These are phyloP conservation scores for Spisula subtruncata DNA, from an alignment of 2,888 invertebrate species.

Conservation along the genomic window DNA sequence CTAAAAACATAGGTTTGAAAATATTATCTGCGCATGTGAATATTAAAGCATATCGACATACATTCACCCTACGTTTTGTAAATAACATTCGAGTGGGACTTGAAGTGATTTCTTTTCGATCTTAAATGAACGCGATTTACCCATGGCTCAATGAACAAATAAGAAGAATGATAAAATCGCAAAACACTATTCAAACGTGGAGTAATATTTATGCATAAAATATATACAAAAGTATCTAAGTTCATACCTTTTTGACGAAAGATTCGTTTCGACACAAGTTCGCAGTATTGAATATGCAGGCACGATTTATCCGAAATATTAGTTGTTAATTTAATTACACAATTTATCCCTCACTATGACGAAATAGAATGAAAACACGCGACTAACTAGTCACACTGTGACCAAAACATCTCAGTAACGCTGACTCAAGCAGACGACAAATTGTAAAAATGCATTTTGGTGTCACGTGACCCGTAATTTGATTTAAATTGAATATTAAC, in stretches of 20 bases:
- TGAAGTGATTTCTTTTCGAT: no score
- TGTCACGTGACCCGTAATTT: neutral
- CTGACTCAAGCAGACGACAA: neutral
- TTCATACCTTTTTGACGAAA: neutral
- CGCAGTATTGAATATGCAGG: neutral
- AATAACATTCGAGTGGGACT: no score
- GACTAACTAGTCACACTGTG: neutral
- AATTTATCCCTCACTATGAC: neutral
- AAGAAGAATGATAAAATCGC: neutral
- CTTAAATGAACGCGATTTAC: neutral
- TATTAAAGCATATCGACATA: no score
- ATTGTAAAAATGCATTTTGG: neutral
- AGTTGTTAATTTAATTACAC: neutral
- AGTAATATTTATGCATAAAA: no score
- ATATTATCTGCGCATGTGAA: no score
- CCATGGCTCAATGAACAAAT: neutral
- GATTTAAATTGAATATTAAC: neutral
- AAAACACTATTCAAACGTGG: neutral
- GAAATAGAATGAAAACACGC: neutral
- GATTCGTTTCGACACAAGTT: neutral
- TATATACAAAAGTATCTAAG: no score
- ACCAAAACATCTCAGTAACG: neutral
- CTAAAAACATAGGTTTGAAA: no score
- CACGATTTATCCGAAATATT: constrained; percentile 10
- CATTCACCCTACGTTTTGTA: no score